These are phyloP conservation scores for Lymantria dispar DNA, from an alignment of 2,888 invertebrate species.

Conservation along the genomic window DNA sequence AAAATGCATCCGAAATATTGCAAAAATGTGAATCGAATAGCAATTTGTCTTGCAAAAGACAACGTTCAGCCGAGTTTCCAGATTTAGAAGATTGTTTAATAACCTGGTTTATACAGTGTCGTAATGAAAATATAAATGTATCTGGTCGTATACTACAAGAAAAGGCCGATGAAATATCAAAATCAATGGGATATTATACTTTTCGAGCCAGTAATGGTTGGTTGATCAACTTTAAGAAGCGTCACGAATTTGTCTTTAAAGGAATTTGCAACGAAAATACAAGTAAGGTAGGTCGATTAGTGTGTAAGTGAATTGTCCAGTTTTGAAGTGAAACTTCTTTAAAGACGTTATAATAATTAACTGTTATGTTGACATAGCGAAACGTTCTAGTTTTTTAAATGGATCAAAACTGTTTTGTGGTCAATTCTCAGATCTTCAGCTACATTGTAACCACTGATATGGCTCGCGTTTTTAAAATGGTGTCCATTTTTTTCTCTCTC, in stretches of 20 bases:
- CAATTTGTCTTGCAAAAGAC: neutral
- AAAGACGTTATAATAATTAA: too few relatives aligned
- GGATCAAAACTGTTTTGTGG: too few relatives aligned
- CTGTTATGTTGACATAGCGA: too few relatives aligned
- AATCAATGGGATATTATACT: neutral
- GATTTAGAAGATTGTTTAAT: neutral
- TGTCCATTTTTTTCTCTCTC: too few relatives aligned
- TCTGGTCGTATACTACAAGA: neutral
- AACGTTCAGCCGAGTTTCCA: neutral
- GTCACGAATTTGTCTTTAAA: slow-evolving; percentile 19
- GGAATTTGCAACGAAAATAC: slow-evolving; percentile 17
- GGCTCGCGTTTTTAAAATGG: too few relatives aligned
- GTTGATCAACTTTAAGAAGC: slow-evolving; percentile 21
- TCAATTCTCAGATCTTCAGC: too few relatives aligned
- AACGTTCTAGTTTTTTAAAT: too few relatives aligned
- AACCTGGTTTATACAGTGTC: neutral
- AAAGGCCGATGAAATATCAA: neutral
- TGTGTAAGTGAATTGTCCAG: too few relatives aligned
- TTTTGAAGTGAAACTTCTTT: too few relatives aligned
- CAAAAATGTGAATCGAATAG: neutral
- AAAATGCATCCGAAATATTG: slow-evolving; percentile 10
- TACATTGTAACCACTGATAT: too few relatives aligned
- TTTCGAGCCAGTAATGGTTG: slow-evolving; percentile 26
- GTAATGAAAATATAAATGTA: neutral
- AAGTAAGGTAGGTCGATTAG: neutral